These are phyloP conservation scores for Lithophane leautieri DNA, from an alignment of 2,888 invertebrate genomes.

Conservation along the genomic window DNA sequence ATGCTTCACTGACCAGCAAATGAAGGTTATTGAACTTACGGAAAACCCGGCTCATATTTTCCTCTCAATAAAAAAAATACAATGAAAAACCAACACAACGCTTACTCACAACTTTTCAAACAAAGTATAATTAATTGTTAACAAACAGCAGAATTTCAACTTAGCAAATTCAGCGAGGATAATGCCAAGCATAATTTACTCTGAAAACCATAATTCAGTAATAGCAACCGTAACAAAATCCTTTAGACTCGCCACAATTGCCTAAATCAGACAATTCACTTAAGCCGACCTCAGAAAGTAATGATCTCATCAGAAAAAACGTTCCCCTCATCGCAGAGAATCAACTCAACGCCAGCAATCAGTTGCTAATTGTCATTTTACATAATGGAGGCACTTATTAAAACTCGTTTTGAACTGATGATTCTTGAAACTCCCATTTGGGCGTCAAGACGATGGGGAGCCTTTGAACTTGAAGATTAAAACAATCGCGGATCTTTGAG, in stretches of 20 bases:
- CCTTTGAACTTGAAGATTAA: constrained; percentile 28
- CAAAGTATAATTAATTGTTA: too few relatives aligned
- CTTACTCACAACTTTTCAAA: neutral
- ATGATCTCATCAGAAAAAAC: constrained; percentile 24
- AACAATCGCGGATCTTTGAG: constrained; percentile 10
- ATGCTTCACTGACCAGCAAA: too few relatives aligned
- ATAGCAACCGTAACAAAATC: neutral
- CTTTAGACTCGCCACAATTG: constrained; percentile 17
- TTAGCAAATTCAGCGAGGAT: neutral
- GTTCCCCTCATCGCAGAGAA: constrained; percentile 1
- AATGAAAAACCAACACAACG: neutral
- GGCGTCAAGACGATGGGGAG: constrained; percentile 1
- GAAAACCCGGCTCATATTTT: neutral
- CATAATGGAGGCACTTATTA: constrained; percentile 52
- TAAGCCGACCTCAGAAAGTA: constrained; percentile 21
- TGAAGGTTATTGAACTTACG: neutral
- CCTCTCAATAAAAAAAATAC: neutral
- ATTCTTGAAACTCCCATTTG: constrained; percentile 28
- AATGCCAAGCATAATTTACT: neutral
- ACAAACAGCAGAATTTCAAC: neutral
- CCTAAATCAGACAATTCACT: constrained; percentile 31
- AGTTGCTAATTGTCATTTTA: constrained; percentile 52
- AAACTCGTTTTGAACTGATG: constrained; percentile 23
- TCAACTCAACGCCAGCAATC: constrained; percentile 41
- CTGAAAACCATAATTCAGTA: constrained; percentile 9